Evolutionary conservation across 1,140 invertebrate genomes (phyloP), one percentile per base, ranked within the genome.

Genomic region (Ditylenchus dipsaci): DNA sequence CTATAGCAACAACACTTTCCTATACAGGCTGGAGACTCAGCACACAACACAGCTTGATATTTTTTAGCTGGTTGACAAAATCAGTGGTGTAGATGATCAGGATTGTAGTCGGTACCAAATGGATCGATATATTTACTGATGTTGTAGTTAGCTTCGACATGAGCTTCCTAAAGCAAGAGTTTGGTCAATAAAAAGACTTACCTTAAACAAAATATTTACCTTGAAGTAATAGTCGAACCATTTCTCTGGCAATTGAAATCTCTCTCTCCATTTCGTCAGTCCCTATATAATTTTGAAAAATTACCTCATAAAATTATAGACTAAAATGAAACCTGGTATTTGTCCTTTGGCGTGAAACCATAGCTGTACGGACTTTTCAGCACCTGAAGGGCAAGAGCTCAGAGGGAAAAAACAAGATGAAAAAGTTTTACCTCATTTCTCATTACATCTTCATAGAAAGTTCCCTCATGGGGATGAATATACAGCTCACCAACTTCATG

Each of bases 401-500:
- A 71, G 43, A 13, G n/a, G n/a, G 13, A 26, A 26, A 13, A 56
- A 45, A 43, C n/a, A 26, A 45, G 47, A n/a, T n/a, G 27, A 33
- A 42, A 8, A 38, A 26, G 49, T 66, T 45, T 15, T 45, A 79
- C 78, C 47, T 82, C 63, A 33, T 65, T 74, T 56, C 72, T 81
- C 72, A 82, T 80, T 26, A 76, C 76, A 65, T 79, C 63, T 19
- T 78, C 33, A 57, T 77, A 80, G 17, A 81, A 74, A 19, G 68
- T 72, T 17, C 57, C 58, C 68, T 82, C 80, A 38, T 62, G 26
- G 7, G 78, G 79, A 61, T 72, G 69, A 26, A 67, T 73, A 73
- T 82, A 82, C 17, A 82, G 67, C 64, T 82, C 80, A 33, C 69
- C 68, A 19, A 83, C 75, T 70, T 82, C 80, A 62, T 71, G 74